phyloP scores from a whole-genome alignment of 2,888 invertebrate species.

The Troides helena region DNA sequence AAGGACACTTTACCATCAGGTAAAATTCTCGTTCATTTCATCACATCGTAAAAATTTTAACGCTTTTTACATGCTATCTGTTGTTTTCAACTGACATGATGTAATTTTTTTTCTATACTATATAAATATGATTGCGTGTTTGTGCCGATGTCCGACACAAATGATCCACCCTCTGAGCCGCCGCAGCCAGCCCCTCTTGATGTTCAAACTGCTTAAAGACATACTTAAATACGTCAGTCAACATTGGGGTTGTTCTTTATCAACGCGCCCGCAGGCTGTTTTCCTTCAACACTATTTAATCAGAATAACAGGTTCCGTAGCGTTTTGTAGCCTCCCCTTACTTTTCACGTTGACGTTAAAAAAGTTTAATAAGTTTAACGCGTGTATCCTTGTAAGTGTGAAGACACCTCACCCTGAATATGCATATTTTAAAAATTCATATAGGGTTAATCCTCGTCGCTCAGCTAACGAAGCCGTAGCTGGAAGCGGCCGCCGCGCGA shows the following conservation, averaged over 20 bases:
- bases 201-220: conserved; percentile 11
- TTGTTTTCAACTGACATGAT: too few relatives aligned
- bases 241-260: conserved; percentile 16
- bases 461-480: conserved; percentile 7
- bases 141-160: not conserved
- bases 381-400: too few relatives aligned
- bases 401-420: not conserved
- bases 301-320: not conserved
- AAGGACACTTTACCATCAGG: too few relatives aligned
- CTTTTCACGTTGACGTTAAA: too few relatives aligned
- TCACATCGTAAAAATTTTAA: too few relatives aligned
- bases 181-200: not conserved
- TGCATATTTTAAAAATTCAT: conserved; percentile 8
- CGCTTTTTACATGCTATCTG: too few relatives aligned
- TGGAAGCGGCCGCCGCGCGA: conserved; percentile 14
- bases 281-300: conserved; percentile 12
- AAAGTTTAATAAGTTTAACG: too few relatives aligned
- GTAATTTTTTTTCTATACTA: too few relatives aligned
- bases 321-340: not conserved
- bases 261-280: conserved; percentile 13
- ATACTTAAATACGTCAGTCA: conserved; percentile 8
- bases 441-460: not conserved
- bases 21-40: too few relatives aligned
- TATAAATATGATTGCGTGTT: too few relatives aligned
- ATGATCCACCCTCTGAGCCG: not conserved